These are phyloP conservation scores for Astropecten irregularis DNA, from an alignment of 53 echinoderm and acorn worm genomes.

Conservation along the genomic window DNA sequence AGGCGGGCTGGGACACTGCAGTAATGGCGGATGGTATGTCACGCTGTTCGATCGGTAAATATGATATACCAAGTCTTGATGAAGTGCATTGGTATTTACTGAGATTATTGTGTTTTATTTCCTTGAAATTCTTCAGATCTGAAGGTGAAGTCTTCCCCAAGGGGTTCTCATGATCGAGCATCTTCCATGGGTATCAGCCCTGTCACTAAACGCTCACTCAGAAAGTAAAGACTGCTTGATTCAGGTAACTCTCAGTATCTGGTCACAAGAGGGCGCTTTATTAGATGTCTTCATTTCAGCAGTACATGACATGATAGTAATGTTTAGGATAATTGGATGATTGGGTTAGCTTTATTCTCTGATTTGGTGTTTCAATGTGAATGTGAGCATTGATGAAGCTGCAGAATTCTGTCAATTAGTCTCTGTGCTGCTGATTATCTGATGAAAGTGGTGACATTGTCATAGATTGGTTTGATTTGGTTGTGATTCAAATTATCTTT, in stretches of 20 bases:
- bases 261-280: not conserved
- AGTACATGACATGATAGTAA: not conserved
- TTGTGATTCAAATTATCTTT: too few species aligned
- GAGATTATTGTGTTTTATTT: not conserved
- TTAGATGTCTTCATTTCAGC: not conserved
- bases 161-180: conserved; percentile 25
- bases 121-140: conserved; percentile 7
- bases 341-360: not conserved
- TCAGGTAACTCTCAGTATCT: not conserved
- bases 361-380: not conserved
- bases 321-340: not conserved
- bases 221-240: conserved; percentile 10
- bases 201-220: conserved; percentile 34
- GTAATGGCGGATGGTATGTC: not conserved
- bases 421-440: too few species aligned
- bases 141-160: conserved; percentile 34
- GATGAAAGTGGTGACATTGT: too few species aligned
- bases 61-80: not conserved
- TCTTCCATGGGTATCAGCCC: conserved; percentile 44
- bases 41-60: not conserved
- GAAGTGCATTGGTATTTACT: not conserved
- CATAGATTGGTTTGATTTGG: too few species aligned
- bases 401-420: not conserved
- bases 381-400: not conserved
- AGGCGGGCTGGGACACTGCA: too few species aligned